phyloP scores from a whole-genome alignment of 2,113 vertebrate species.

The Haemorhous mexicanus region DNA sequence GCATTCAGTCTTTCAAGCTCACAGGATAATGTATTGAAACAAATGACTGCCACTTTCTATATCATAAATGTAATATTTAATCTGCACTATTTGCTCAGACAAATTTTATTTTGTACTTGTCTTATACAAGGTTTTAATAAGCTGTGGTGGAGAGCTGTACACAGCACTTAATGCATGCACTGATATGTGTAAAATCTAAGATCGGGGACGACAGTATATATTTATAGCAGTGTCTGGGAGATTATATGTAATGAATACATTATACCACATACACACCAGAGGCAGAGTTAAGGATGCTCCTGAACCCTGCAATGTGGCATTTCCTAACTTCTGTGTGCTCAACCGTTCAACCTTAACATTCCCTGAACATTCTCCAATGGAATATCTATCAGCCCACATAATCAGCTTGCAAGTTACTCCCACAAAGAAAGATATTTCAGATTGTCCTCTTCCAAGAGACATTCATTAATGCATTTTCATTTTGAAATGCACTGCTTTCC shows the following conservation, averaged over 20 bases:
- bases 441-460: conserved; percentile 38
- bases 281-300: conserved; percentile 3
- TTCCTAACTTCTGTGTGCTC: background rate
- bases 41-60: background rate
- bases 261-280: background rate
- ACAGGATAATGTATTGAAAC: background rate
- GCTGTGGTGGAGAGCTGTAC: background rate
- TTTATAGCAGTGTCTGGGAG: conserved; percentile 49
- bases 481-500: conserved; percentile 35
- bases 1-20: background rate
- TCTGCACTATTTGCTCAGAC: background rate
- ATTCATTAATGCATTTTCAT: conserved; percentile 57
- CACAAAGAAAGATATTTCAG: conserved; percentile 53
- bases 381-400: conserved; percentile 42
- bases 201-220: background rate
- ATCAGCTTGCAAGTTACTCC: conserved; percentile 54
- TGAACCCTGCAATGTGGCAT: background rate
- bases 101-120: conserved; percentile 1
- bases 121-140: conserved; percentile 38
- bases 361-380: background rate
- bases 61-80: conserved; percentile 9
- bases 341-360: conserved; percentile 26
- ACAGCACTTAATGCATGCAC: background rate
- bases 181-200: conserved; percentile 28
- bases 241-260: conserved; percentile 33